A percentile compares a stretch with the other conserved stretches of the same genome.
phyloP scores from a whole-genome alignment of 2,888 invertebrate species.

The Andrena praecox region DNA sequence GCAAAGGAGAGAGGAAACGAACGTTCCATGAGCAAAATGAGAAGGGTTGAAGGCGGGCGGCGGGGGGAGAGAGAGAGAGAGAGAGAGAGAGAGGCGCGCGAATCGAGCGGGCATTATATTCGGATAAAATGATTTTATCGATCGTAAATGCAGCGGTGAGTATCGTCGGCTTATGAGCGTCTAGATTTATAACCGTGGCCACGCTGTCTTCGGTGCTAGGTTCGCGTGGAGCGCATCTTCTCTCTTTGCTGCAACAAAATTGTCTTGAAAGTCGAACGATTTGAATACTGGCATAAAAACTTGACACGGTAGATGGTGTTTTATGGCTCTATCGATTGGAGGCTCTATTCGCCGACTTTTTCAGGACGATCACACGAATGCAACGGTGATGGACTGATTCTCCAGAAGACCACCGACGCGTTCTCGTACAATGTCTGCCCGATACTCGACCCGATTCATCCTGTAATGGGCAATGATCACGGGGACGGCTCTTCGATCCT shows the following conservation, averaged over 20 bases:
- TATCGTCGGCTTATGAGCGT: conserved; percentile 67
- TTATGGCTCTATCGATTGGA: conserved; percentile 44
- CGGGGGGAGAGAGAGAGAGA: not conserved
- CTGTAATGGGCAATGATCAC: conserved; percentile 77
- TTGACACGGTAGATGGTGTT: conserved; percentile 16
- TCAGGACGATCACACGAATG: too few relatives aligned
- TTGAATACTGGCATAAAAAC: conserved; percentile 40
- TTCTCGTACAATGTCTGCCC: conserved; percentile 1
- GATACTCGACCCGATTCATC: conserved; percentile 65
- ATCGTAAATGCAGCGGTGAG: conserved; percentile 71
- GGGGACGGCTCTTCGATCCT: conserved; percentile 68
- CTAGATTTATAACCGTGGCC: conserved; percentile 66
- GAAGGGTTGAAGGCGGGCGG: not conserved
- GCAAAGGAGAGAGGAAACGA: conserved; percentile 10
- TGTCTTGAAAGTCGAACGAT: conserved; percentile 29
- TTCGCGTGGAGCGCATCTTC: not conserved
- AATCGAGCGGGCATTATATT: conserved; percentile 72
- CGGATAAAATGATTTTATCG: conserved; percentile 77
- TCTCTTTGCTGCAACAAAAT: conserved; percentile 45
- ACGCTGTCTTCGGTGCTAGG: conserved; percentile 17
- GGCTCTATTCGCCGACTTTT: too few relatives aligned
- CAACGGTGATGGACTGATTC: not conserved
- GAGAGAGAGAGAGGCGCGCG: conserved; percentile 55
- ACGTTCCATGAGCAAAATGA: conserved; percentile 14
- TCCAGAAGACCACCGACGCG: not conserved